These are phyloP conservation scores for Brassicogethes aeneus DNA, from an alignment of 2,888 invertebrate genomes.

Conservation along the genomic window DNA sequence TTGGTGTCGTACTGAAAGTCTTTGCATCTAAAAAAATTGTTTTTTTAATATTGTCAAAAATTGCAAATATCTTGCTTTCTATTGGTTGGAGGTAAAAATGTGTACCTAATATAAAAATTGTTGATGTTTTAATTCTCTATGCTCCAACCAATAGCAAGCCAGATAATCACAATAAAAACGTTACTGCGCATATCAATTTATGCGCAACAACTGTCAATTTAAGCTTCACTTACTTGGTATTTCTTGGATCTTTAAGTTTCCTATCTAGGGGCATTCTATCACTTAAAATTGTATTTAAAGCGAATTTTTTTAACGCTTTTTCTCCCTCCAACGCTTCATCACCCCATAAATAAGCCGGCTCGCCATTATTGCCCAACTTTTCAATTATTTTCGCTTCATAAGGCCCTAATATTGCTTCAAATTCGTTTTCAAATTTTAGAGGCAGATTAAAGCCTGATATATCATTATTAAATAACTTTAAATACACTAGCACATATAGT, in stretches of 20 bases:
- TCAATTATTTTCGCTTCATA: slow-evolving; percentile 56
- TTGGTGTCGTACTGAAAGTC: slow-evolving; percentile 52
- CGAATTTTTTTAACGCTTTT: slow-evolving; percentile 68
- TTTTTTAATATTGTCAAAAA: no score
- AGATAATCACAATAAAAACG: no score
- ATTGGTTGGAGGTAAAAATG: no score
- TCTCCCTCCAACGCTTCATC: slow-evolving; percentile 64
- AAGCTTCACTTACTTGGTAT: slow-evolving; percentile 33
- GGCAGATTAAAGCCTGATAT: no score
- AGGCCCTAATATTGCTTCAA: slow-evolving; percentile 20
- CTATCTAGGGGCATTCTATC: slow-evolving; percentile 81
- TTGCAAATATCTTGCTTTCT: no score
- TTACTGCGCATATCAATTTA: no score
- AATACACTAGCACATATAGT: no score
- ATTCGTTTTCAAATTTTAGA: no score
- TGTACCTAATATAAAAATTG: no score
- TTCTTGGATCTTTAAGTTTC: slow-evolving; percentile 57
- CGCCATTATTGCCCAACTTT: slow-evolving; percentile 65
- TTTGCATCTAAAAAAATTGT: slow-evolving; percentile 46
- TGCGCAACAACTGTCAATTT: neutral
- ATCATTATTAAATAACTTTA: no score
- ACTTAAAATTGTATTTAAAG: slow-evolving; percentile 81
- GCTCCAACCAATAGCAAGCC: no score
- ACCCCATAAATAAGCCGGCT: slow-evolving; percentile 56
- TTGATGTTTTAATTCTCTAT: no score